A percentile compares a stretch with the other conserved stretches of the same genome.
phyloP scores from a whole-genome alignment of 2,888 invertebrate species.

The Lasioglossum villosulum region DNA sequence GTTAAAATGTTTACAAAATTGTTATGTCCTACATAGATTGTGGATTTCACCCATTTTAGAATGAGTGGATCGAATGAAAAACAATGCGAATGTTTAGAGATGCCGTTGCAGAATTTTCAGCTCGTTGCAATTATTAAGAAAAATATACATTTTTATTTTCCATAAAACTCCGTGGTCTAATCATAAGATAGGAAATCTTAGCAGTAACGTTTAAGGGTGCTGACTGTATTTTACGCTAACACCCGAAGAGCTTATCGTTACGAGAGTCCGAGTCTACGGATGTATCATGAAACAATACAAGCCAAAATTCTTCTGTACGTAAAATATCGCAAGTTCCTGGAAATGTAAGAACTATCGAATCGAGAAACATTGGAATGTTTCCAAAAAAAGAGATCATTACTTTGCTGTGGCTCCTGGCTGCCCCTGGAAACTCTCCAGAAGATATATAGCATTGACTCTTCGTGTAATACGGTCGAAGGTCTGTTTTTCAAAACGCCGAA shows the following conservation, averaged over 20 bases:
- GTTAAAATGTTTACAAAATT: neutral
- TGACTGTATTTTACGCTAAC: neutral
- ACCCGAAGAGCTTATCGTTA: neutral
- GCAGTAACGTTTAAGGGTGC: neutral
- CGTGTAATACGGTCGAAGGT: constrained; percentile 42
- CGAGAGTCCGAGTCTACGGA: neutral
- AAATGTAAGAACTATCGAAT: constrained; percentile 54
- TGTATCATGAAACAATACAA: constrained; percentile 9
- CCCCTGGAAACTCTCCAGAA: constrained; percentile 65
- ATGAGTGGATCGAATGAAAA: too few species aligned
- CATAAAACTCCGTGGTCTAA: neutral
- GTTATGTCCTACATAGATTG: neutral
- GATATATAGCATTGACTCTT: constrained; percentile 44
- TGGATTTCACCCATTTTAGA: neutral
- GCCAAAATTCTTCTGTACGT: neutral
- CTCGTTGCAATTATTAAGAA: neutral
- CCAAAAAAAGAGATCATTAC: constrained; percentile 69
- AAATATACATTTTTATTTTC: neutral
- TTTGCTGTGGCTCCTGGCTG: constrained; percentile 54
- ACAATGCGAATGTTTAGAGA: neutral
- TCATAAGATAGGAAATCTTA: neutral
- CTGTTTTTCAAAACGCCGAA: constrained; percentile 21
- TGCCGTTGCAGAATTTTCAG: neutral
- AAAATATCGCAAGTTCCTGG: constrained; percentile 39
- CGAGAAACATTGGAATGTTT: constrained; percentile 58